Evolutionary conservation across 1,140 invertebrate genomes (phyloP).

Genomic region (Mylabris phalerata): DNA sequence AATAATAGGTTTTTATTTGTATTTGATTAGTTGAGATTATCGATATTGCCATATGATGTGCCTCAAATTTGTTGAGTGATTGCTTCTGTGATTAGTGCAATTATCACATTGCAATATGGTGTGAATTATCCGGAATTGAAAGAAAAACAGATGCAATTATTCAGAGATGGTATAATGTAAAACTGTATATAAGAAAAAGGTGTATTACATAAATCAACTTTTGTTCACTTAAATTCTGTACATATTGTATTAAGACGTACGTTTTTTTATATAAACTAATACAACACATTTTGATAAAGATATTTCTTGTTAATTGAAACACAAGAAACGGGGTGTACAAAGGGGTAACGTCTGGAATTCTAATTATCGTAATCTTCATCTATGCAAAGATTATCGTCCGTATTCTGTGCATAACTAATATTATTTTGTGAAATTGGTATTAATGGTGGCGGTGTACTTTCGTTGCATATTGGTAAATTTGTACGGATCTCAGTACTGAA

Average conservation of each 20-base stretch:
- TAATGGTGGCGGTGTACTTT: constrained; percentile 29
- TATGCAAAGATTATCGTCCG: constrained; percentile 38
- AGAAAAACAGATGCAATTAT: too few relatives aligned
- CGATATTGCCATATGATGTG: too few relatives aligned
- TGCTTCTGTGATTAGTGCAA: too few relatives aligned
- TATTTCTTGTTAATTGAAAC: neutral
- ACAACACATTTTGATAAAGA: constrained; percentile 16
- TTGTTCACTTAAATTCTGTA: constrained; percentile 6
- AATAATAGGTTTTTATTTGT: neutral
- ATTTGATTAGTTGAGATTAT: too few relatives aligned
- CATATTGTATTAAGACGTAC: constrained; percentile 15
- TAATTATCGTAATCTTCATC: constrained; percentile 43
- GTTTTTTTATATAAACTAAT: constrained; percentile 20
- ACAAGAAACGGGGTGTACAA: neutral
- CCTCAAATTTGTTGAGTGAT: too few relatives aligned
- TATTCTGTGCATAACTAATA: constrained; percentile 22
- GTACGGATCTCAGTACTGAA: constrained; percentile 5
- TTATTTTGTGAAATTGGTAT: constrained; percentile 31
- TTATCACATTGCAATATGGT: too few relatives aligned
- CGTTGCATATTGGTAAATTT: constrained; percentile 1
- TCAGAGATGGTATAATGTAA: too few relatives aligned
- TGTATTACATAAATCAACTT: too few relatives aligned
- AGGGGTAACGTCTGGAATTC: neutral
- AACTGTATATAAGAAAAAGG: too few relatives aligned
- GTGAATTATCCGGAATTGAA: too few relatives aligned